Evolutionary conservation across 2,888 invertebrate genomes (phyloP).

Genomic region (Ornithoptera priamus): DNA sequence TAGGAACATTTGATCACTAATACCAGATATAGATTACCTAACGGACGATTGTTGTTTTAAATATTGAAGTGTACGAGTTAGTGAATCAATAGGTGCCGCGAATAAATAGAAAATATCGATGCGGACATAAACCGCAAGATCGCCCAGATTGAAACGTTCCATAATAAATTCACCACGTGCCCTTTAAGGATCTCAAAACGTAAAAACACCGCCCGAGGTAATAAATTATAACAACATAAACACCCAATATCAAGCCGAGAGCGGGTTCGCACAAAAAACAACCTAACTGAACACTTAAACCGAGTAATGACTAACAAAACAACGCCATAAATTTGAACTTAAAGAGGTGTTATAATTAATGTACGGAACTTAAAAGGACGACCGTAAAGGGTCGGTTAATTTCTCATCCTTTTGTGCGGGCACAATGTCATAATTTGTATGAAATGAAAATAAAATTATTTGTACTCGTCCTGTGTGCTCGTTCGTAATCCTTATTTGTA

Average conservation of each 20-base stretch:
- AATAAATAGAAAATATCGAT: slow-evolving; percentile 49
- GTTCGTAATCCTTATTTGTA: slow-evolving; percentile 25
- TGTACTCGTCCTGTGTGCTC: slow-evolving; percentile 30
- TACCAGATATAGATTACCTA: background rate
- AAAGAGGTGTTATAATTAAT: slow-evolving; percentile 79
- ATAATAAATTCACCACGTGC: slow-evolving; percentile 71
- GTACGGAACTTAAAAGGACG: slow-evolving; percentile 67
- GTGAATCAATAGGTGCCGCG: slow-evolving; percentile 38
- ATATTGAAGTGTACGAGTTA: background rate
- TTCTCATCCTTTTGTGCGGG: slow-evolving; percentile 62
- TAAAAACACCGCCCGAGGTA: slow-evolving; percentile 62
- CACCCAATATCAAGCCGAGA: slow-evolving; percentile 56
- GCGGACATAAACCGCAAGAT: slow-evolving; percentile 54
- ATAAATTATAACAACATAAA: slow-evolving; percentile 74
- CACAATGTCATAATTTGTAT: slow-evolving; percentile 69
- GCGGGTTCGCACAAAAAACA: slow-evolving; percentile 49
- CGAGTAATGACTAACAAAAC: slow-evolving; percentile 71
- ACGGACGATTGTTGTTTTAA: background rate
- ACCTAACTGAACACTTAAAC: slow-evolving; percentile 45
- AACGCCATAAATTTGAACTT: slow-evolving; percentile 71
- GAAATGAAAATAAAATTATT: slow-evolving; percentile 55
- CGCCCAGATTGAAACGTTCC: slow-evolving; percentile 71
- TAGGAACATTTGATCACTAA: slow-evolving; percentile 9
- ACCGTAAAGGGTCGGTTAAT: slow-evolving; percentile 63
- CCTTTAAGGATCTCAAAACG: slow-evolving; percentile 56